phyloP scores from a whole-genome alignment of 2,797 vertebrate species.

The Mus caroli region DNA sequence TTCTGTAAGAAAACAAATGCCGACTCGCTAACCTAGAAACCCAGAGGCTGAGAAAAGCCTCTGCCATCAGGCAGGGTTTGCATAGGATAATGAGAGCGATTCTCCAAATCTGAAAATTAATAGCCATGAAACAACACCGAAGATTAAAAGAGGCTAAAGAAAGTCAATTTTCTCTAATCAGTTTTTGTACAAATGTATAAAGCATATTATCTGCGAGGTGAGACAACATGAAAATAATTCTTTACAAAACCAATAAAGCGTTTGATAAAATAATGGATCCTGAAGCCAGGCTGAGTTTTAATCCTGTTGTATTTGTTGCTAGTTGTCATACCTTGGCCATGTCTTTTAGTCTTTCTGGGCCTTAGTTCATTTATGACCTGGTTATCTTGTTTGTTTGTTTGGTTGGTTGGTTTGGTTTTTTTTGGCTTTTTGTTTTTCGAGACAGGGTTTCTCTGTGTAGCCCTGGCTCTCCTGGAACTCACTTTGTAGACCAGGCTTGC shows the following conservation, averaged over 20 bases:
- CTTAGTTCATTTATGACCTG: neutral
- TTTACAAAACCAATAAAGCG: slow-evolving; percentile 27
- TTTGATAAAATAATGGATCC: slow-evolving; percentile 49
- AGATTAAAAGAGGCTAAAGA: slow-evolving; percentile 26
- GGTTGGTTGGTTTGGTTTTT: too few relatives aligned
- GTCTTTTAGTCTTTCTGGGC: slow-evolving; percentile 9
- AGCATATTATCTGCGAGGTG: slow-evolving; percentile 1
- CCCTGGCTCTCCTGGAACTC: too few relatives aligned
- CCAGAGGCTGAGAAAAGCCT: slow-evolving; percentile 31
- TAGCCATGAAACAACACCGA: slow-evolving; percentile 44
- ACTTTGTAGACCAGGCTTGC: too few relatives aligned
- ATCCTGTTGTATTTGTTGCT: slow-evolving; percentile 7
- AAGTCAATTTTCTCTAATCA: slow-evolving; percentile 52
- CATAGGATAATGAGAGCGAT: slow-evolving; percentile 1
- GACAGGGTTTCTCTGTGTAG: too few relatives aligned
- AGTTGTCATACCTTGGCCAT: neutral
- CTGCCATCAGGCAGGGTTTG: slow-evolving; percentile 9
- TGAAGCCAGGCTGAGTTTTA: neutral
- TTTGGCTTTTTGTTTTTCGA: too few relatives aligned
- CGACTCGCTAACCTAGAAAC: slow-evolving; percentile 35
- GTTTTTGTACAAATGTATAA: slow-evolving; percentile 43
- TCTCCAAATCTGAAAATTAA: slow-evolving; percentile 67
- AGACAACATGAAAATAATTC: slow-evolving; percentile 46
- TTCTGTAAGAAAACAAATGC: neutral
- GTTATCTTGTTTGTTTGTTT: neutral